Conservation (phyloP, 2,797 vertebrate species). For the Anisognathus igniventris region DNA sequence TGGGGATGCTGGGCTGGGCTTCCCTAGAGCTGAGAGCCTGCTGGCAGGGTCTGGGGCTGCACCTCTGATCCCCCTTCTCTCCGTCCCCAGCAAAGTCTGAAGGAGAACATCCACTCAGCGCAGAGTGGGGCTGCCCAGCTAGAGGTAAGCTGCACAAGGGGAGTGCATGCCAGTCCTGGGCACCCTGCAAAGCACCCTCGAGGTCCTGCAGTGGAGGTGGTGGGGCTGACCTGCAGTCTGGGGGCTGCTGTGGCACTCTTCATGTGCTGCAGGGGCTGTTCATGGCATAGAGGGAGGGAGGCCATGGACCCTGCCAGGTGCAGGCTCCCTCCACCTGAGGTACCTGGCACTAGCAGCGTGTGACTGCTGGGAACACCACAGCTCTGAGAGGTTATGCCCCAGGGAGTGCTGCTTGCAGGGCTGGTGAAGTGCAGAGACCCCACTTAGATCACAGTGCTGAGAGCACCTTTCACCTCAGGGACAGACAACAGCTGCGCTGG, state of each 20-base stretch:
- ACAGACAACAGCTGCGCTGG: not conserved
- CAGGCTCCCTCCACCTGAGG: not conserved
- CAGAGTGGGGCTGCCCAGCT: slow-evolving; percentile 19
- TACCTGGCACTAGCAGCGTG: fast-evolving
- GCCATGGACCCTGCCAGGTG: fast-evolving
- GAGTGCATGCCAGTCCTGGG: fast-evolving
- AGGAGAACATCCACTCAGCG: not conserved
- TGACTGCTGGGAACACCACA: not conserved
- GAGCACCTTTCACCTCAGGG: not conserved
- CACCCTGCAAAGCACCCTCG: not conserved
- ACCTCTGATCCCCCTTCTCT: not conserved
- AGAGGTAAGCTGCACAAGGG: slow-evolving; percentile 68
- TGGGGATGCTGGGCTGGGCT: not conserved
- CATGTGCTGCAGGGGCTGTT: not conserved
- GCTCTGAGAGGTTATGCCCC: not conserved
- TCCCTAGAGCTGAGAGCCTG: not conserved
- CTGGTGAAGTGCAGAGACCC: not conserved
- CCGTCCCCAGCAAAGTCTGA: slow-evolving; percentile 52
- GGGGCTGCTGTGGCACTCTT: not conserved
- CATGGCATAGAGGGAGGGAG: not conserved
- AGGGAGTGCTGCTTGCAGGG: not conserved
- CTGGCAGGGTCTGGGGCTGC: fast-evolving
- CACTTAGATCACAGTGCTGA: not conserved
- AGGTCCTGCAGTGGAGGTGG: not conserved
- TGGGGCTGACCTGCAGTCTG: not conserved